Conservation (phyloP, 2,797 vertebrate species). For the Malurus leucopterus region DNA sequence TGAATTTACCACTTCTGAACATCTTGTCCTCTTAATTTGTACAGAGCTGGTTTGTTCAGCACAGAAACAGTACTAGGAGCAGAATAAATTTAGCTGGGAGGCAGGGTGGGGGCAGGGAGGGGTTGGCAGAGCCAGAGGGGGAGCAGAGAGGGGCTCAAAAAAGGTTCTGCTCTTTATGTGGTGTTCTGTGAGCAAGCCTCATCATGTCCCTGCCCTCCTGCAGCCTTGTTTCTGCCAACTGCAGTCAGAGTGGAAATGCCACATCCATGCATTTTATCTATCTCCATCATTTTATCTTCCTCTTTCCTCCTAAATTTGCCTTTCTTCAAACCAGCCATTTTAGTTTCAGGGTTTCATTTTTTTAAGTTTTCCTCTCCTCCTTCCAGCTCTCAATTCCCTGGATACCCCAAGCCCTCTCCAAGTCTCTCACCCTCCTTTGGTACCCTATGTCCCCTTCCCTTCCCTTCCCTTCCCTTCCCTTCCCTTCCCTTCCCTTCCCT, state of each 20-base stretch:
- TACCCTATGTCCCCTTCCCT: neutral
- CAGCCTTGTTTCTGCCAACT: neutral
- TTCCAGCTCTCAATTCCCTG: neutral
- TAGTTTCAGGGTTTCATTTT: neutral
- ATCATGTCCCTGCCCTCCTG: neutral
- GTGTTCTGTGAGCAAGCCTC: neutral
- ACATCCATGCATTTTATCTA: neutral
- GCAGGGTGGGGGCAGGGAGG: neutral
- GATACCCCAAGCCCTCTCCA: neutral
- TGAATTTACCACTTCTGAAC: constrained; percentile 56
- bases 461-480: neutral
- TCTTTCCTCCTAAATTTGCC: neutral
- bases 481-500: neutral
- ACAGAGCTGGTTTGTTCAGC: constrained; percentile 14
- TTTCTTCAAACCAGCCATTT: neutral
- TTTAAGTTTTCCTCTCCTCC: too few species aligned
- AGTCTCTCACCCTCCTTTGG: neutral
- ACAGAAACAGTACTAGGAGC: neutral
- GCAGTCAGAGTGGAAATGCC: neutral
- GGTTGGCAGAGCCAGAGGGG: neutral
- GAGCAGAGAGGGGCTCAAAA: neutral
- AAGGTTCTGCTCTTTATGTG: neutral
- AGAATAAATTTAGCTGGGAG: constrained; percentile 37
- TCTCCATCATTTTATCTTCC: neutral
- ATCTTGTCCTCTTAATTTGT: constrained; percentile 58